Evolutionary conservation across 1,140 invertebrate genomes (phyloP).

Genomic region (Pogonomyrmex barbatus): DNA sequence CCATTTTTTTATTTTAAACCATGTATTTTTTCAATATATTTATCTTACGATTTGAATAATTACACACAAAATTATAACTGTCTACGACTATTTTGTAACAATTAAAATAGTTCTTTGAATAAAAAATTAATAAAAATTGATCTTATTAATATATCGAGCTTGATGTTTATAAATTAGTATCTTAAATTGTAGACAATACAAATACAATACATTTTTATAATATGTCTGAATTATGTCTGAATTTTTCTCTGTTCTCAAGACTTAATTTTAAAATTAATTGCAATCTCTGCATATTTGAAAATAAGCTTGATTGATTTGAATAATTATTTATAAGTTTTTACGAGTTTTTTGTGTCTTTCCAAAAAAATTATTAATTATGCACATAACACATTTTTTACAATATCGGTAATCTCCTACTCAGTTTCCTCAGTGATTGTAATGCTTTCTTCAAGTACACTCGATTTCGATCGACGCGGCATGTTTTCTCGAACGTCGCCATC

Average conservation of each 20-base stretch:
- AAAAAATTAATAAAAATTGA: background rate
- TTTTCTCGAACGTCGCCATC: constrained; percentile 46
- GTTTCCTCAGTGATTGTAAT: constrained; percentile 36
- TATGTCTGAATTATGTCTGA: background rate
- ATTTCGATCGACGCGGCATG: constrained; percentile 57
- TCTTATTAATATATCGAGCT: background rate
- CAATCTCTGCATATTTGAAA: background rate
- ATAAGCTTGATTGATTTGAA: background rate
- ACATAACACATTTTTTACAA: background rate
- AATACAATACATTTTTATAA: background rate
- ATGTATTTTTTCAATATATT: background rate
- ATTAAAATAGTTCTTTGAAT: background rate
- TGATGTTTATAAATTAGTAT: background rate
- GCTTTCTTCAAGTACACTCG: constrained; percentile 44
- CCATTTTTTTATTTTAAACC: background rate
- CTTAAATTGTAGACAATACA: background rate
- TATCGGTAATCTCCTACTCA: constrained; percentile 1
- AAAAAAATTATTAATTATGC: background rate
- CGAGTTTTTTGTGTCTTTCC: background rate
- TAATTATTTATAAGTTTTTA: background rate
- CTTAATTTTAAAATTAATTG: background rate
- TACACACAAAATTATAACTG: background rate
- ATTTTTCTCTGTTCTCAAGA: background rate
- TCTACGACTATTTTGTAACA: background rate
- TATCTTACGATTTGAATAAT: background rate